Evolutionary conservation across 2,113 vertebrate genomes (phyloP), one percentile per base, ranked within the genome.

Genomic region (Callipepla californica): DNA sequence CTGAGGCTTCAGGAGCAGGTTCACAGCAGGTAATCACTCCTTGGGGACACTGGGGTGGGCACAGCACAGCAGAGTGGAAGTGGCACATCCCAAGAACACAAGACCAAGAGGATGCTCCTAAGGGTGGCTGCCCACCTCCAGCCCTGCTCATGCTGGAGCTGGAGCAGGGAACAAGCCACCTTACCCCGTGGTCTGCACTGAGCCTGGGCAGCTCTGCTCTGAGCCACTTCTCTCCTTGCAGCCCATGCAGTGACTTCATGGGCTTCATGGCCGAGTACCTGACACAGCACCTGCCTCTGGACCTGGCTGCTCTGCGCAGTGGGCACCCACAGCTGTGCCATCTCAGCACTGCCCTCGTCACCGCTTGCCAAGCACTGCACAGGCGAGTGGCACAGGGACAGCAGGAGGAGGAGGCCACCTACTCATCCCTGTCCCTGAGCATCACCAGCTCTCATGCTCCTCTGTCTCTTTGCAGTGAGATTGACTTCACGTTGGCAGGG

Each of bases 221-320:
- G 30, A 65, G 16, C 61, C 36, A 3, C 28, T 48, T 28, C 47
- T 8, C 20, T 34, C 51, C 16, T 82, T 50, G 14, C 95, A 98
- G 98, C 92, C 93, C 97, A 10, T 94, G 97, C 11, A 97, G 95
- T 3, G 98, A 98, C 51, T 97, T 98, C 96, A 96, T 96, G 80
- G 91, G 96, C 58, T 96, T 98, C 91, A 95, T 98, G 92, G 97
- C 97, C 14, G 98, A 98, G 95, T 99, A 98, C 96, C 97, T 98
- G 94, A 97, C 89, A 87, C 98, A 94, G 32, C 96, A 98, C 85
- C 90, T 98, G 79, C 98, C 97, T 65, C 96, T 98, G 61, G 98
- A 98, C 94, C 96, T 98, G 89, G 98, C 98, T 81, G 97, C 96
- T 8, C 94, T 98, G 81, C 97, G 97, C 59, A 97, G 96, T 25